Percentiles rank a stretch among this genome's conserved stretches.
Evolutionary conservation across 2,888 invertebrate genomes (phyloP).

Genomic region (Dusona sp.): DNA sequence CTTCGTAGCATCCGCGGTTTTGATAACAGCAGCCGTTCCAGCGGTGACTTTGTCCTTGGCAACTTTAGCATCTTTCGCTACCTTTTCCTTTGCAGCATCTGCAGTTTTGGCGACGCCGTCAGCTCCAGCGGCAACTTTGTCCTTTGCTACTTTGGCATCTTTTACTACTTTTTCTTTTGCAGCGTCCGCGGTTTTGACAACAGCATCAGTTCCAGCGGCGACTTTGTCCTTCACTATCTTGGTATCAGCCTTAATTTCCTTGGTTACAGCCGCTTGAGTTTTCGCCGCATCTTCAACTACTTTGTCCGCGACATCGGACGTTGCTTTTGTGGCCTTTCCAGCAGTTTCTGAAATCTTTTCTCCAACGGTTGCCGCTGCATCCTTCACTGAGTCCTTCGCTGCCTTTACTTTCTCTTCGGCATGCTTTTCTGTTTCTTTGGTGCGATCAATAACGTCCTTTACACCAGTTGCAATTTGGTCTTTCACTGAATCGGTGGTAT

Average conservation of each 20-base stretch:
- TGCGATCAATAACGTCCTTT: slow-evolving; percentile 45
- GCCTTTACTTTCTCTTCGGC: slow-evolving; percentile 74
- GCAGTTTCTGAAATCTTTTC: slow-evolving; percentile 74
- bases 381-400: slow-evolving; percentile 78
- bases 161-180: slow-evolving; percentile 52
- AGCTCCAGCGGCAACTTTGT: slow-evolving; percentile 68
- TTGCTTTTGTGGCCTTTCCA: slow-evolving; percentile 55
- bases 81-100: slow-evolving; percentile 66
- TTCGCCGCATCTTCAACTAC: slow-evolving; percentile 52
- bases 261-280: slow-evolving; percentile 67
- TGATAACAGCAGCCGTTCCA: slow-evolving; percentile 46
- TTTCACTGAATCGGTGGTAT: slow-evolving; percentile 74
- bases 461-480: slow-evolving; percentile 59
- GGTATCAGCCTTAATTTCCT: slow-evolving; percentile 69
- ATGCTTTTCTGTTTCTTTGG: slow-evolving; percentile 50
- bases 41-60: slow-evolving; percentile 61
- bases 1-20: slow-evolving; percentile 64
- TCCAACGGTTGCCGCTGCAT: slow-evolving; percentile 75
- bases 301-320: slow-evolving; percentile 76
- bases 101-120: slow-evolving; percentile 56
- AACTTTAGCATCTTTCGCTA: slow-evolving; percentile 55
- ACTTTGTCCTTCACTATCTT: slow-evolving; percentile 58
- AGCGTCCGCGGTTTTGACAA: slow-evolving; percentile 38
- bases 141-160: slow-evolving; percentile 53
- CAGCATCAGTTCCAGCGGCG: slow-evolving; percentile 49